phyloP scores from a whole-genome alignment of 2,797 vertebrate genomes.

The Coranthus polyacanthus region DNA sequence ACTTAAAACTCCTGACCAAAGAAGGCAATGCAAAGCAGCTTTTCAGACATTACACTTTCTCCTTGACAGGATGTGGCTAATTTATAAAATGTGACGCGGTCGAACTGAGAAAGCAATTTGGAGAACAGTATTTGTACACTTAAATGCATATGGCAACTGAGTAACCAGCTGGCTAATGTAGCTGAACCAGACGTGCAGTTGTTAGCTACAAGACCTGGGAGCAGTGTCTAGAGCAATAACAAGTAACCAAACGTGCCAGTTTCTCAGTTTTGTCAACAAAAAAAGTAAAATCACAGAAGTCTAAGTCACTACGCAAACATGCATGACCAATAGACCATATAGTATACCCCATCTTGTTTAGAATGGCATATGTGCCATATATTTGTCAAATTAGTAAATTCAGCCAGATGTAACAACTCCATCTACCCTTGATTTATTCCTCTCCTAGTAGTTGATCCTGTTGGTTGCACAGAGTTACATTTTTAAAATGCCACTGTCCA shows the following conservation, averaged over 20 bases:
- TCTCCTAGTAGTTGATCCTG: slow-evolving; percentile 40
- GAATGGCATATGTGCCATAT: slow-evolving; percentile 18
- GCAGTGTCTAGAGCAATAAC: not conserved
- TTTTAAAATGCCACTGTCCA: slow-evolving; percentile 53
- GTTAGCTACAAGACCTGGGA: slow-evolving; percentile 1
- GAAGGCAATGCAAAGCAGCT: not conserved
- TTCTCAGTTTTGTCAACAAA: slow-evolving; percentile 2
- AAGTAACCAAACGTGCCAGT: not conserved
- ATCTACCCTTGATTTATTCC: slow-evolving; percentile 29
- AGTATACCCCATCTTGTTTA: slow-evolving; percentile 3
- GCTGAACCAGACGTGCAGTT: not conserved
- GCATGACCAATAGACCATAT: slow-evolving; percentile 20
- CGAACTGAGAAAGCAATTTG: not conserved
- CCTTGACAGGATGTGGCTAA: not conserved
- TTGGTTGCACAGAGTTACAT: slow-evolving; percentile 32
- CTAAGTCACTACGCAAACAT: not conserved
- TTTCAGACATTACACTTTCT: not conserved
- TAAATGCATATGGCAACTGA: not conserved
- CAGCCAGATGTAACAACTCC: slow-evolving; percentile 2
- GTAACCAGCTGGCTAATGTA: not conserved
- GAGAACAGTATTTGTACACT: not conserved
- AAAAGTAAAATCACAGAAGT: slow-evolving; percentile 2
- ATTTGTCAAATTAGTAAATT: slow-evolving; percentile 39
- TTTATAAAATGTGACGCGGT: not conserved
- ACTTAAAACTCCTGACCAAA: not conserved